Evolutionary conservation across 2,888 invertebrate species (phyloP), one percentile per base, ranked within the genome.

Genomic region (Lochmaea crataegi): DNA sequence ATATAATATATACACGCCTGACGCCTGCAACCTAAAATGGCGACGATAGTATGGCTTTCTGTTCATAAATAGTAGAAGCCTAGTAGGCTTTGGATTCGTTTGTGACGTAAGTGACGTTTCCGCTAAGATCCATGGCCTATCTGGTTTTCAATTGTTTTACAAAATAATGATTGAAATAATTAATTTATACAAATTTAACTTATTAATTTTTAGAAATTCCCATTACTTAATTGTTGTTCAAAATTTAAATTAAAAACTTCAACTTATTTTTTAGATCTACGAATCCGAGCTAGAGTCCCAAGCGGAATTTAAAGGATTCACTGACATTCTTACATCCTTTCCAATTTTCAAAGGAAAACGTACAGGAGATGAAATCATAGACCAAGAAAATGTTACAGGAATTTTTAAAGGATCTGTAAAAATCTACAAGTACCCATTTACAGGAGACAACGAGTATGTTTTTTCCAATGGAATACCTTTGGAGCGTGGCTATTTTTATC

Each of bases 341-440:
- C 89, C 91, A 68, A 84, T 94, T 68, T 90, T 90, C 79, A 92
- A 90, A 79, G 91, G 90, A 26, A 90, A 91, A 86, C 84, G 84
- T 77, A 86, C 84, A 32, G 87, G 87, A 1, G 87, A 88, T 79
- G 85, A 87, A 53, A 78, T 82, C 18, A 81, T 86, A n/a, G 90
- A 90, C 75, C 87, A 88, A 61, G 88, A 88, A 79, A 82, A 85
- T 72, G 79, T 85, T 12, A 84, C 83, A 14, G 86, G 82, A 1
- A 74, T 83, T 2, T 83, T 87, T 71, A 87, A 87, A 80, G 76
- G 77, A 4, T 68, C 83, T 6, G 78, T 87, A 4, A 82, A 81
- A 73, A 89, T 94, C 68, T 94, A 94, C 84, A 90, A 89, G 66
- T 92, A 92, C 90, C 93, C 94, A 0, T 89, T 91, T 0, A 86